Conservation (phyloP, 2,113 vertebrate species). For the Podocnemis expansa region DNA sequence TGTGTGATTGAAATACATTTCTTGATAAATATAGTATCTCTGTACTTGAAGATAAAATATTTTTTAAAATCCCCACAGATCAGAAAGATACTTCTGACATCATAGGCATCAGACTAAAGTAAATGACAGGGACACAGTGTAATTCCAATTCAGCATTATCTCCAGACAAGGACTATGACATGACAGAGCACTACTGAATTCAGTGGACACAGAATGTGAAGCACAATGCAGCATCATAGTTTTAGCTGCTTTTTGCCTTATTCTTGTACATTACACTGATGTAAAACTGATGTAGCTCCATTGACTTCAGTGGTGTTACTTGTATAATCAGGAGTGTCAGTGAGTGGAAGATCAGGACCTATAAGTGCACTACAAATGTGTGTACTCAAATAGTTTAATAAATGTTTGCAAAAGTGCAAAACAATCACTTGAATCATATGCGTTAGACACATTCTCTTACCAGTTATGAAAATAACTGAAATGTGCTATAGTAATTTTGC, state of each 20-base stretch:
- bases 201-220: not conserved
- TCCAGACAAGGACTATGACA: not conserved
- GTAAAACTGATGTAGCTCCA: not conserved
- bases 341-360: not conserved
- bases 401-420: not conserved
- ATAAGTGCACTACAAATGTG: not conserved
- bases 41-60: not conserved
- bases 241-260: not conserved
- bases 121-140: not conserved
- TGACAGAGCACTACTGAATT: not conserved
- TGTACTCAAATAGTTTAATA: not conserved
- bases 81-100: not conserved
- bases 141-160: not conserved
- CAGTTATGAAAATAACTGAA: slow-evolving; percentile 1
- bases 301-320: not conserved
- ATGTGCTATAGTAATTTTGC: not conserved
- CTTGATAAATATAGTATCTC: not conserved
- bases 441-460: not conserved
- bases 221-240: not conserved
- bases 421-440: not conserved
- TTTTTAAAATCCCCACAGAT: not conserved
- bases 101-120: not conserved
- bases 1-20: not conserved
- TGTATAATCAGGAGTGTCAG: not conserved
- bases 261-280: not conserved